Base-by-base conservation (phyloP, 2,113 vertebrate species). In the Microcebus lehilahytsara region DNA sequence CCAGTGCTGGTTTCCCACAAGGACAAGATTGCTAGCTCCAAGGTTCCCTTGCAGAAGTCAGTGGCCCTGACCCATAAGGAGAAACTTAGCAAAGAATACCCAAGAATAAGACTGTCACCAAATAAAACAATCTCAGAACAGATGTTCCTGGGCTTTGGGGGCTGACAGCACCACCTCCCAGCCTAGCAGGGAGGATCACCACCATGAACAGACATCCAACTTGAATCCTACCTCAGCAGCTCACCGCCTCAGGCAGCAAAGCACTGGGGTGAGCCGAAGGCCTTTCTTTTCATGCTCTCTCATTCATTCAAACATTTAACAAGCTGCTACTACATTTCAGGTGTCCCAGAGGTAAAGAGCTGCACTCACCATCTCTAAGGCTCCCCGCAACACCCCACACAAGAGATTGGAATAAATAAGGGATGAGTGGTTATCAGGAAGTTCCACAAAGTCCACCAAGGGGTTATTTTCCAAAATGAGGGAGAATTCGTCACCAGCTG, bases 401-500 rank as follows among this genome's bases (percentile, higher is more conserved):
- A 99, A 97, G 80, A 99, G 98, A 98, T 99, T 99, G 97, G 99
- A 99, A 98, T 99, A 99, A 98, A 99, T 99, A 64, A 99, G 99
- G 11, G 99, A 98, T 12, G 99, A 99, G 98, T 99, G 99, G 98
- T 99, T 99, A 97, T 99, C 99, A 1, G 99, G 99, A 91, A 99
- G 99, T 98, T 99, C 99, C 94, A 99, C 99, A 78, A 99, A 99
- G 98, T 99, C 99, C 90, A 99, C 99, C 98, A 99, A 97, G 0
- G 99, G 99, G 98, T 99, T 99, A 96, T 99, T 99, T 98, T 99
- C 99, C 89, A 99, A 97, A 97, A 99, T 99, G 94, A 99, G 99
- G 83, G 99, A 99, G 99, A 99, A 99, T 95, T 99, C 99, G 0
- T 99, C 99, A 0, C 99, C 99, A 20, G 99, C 99, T 25, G 99